phyloP scores from a whole-genome alignment of 2,113 vertebrate species.

The Asarcornis scutulata region DNA sequence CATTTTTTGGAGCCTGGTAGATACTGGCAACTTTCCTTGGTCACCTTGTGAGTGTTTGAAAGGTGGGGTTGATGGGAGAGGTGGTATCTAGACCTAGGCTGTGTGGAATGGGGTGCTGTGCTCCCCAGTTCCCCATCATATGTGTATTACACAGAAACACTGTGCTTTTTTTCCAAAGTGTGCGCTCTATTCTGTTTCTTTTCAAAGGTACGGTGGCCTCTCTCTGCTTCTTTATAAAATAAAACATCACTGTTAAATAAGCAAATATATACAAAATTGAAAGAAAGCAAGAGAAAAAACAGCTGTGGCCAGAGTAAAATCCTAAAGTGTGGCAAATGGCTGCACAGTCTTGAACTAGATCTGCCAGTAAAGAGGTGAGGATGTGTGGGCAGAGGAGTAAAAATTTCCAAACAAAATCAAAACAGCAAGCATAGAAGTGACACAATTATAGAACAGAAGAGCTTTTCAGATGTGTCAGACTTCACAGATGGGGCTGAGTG shows the following conservation, averaged over 20 bases:
- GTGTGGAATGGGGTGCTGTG: neutral
- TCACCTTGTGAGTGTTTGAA: neutral
- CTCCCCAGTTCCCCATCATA: no score
- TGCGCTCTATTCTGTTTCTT: neutral
- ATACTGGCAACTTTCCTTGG: neutral
- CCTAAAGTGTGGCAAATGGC: neutral
- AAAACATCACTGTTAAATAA: neutral
- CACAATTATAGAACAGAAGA: neutral
- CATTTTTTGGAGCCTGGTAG: neutral
- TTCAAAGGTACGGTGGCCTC: neutral
- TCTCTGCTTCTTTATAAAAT: neutral
- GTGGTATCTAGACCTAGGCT: neutral
- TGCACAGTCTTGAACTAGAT: neutral
- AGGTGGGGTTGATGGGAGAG: neutral
- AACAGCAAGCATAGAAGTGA: neutral
- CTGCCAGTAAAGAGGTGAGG: neutral
- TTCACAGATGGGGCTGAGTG: rapidly evolving
- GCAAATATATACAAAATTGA: neutral
- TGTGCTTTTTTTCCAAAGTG: neutral
- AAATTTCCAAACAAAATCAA: neutral
- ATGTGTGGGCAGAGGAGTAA: neutral
- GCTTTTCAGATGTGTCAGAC: neutral
- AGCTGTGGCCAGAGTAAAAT: neutral
- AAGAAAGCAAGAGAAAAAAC: neutral
- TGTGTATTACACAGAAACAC: neutral